Evolutionary conservation across 2,113 vertebrate species (phyloP).

Genomic region (Recurvirostra avosetta): DNA sequence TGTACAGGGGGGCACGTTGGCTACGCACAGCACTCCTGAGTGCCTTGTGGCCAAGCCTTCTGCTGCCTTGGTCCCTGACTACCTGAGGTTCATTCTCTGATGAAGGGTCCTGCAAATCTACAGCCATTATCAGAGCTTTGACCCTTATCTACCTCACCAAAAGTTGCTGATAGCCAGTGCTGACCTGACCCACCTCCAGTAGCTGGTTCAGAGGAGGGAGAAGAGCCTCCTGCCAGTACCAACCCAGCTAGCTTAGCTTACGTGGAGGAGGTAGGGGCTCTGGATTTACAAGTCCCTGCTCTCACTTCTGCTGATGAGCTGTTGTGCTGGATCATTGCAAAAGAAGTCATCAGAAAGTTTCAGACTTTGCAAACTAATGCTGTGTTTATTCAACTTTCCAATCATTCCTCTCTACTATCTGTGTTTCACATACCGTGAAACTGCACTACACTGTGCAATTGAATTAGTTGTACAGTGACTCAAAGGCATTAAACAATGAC

Average conservation of each 20-base stretch:
- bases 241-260: neutral
- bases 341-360: constrained; percentile 74
- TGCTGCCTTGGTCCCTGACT: neutral
- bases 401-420: constrained; percentile 77
- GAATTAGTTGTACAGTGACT: constrained; percentile 84
- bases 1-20: neutral
- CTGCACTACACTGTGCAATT: constrained; percentile 75
- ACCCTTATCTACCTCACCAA: neutral
- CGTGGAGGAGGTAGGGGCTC: neutral
- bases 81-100: neutral
- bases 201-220: neutral
- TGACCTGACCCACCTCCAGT: neutral
- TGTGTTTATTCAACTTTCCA: constrained; percentile 79
- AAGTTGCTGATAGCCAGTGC: neutral
- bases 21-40: neutral
- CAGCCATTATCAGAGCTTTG: neutral
- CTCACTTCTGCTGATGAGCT: constrained; percentile 22
- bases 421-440: constrained; percentile 79
- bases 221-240: neutral
- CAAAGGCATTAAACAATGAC: constrained; percentile 84
- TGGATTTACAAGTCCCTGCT: neutral
- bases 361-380: constrained; percentile 76
- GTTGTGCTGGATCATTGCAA: constrained; percentile 52
- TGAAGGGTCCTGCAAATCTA: neutral
- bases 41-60: neutral